Conservation (phyloP, 2,113 vertebrate genomes). For the Anarrhichthys ocellatus region DNA sequence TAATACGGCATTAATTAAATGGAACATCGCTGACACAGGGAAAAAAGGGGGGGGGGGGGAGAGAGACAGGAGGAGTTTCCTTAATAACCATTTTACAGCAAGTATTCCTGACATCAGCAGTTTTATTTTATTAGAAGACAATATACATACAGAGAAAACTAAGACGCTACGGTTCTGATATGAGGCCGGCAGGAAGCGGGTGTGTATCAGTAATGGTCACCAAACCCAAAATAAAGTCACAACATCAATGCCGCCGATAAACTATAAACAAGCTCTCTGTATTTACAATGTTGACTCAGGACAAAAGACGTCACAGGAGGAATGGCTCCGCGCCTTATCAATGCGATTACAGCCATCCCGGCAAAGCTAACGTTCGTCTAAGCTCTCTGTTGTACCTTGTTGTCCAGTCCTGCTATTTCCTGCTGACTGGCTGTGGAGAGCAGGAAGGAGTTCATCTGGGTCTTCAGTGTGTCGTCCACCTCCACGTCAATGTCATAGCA, state of each 20-base stretch:
- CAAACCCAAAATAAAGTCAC: slow-evolving; percentile 23
- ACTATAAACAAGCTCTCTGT: slow-evolving; percentile 34
- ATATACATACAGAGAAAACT: not conserved
- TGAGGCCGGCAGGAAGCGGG: slow-evolving; percentile 34
- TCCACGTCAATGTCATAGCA: slow-evolving; percentile 99
- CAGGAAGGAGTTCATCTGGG: slow-evolving; percentile 99
- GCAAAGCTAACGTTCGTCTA: slow-evolving; percentile 32
- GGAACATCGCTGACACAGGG: not conserved
- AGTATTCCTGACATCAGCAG: slow-evolving; percentile 4
- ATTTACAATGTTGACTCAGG: slow-evolving; percentile 34
- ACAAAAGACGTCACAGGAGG: slow-evolving; percentile 50
- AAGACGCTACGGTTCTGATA: slow-evolving; percentile 6
- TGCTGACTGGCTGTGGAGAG: slow-evolving; percentile 98
- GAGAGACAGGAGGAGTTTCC: not conserved
- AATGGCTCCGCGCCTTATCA: slow-evolving; percentile 44
- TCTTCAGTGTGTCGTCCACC: slow-evolving; percentile 98
- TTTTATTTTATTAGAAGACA: not conserved
- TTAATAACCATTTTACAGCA: not conserved
- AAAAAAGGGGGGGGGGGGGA: not conserved
- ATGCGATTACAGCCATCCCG: slow-evolving; percentile 51
- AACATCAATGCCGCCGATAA: slow-evolving; percentile 26
- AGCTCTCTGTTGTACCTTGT: slow-evolving; percentile 86
- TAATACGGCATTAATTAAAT: not conserved
- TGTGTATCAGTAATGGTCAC: slow-evolving; percentile 7
- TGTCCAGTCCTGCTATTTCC: slow-evolving; percentile 97